A percentile compares a stretch with the other conserved stretches of the same genome.
phyloP scores from a whole-genome alignment of 2,797 vertebrate species.

The Eulemur coronatus region DNA sequence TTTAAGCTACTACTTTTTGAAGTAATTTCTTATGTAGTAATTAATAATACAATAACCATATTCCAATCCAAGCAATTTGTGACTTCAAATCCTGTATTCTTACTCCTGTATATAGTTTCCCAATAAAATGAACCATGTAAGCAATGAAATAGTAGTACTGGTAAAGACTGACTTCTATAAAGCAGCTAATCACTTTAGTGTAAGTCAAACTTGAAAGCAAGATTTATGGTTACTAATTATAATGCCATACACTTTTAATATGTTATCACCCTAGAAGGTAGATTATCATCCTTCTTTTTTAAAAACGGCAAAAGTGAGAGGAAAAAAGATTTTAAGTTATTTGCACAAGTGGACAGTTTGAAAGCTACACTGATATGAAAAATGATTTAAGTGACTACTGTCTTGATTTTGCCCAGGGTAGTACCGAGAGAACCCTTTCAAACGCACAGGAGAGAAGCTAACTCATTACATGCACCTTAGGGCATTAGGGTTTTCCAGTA shows the following conservation, averaged over 20 bases:
- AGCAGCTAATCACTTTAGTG: background rate
- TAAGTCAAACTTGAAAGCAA: conserved; percentile 14
- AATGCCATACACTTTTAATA: background rate
- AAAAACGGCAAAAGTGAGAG: background rate
- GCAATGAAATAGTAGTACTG: background rate
- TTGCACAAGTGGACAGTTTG: background rate
- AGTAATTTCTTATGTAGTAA: background rate
- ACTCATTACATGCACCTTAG: background rate
- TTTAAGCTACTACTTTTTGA: conserved; percentile 36
- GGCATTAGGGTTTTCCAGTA: background rate
- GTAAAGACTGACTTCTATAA: background rate
- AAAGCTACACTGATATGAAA: background rate
- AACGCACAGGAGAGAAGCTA: background rate
- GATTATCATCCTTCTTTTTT: background rate
- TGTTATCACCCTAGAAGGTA: background rate
- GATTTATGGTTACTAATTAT: background rate
- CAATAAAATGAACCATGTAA: background rate
- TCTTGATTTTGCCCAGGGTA: background rate
- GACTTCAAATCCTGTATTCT: background rate
- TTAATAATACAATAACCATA: background rate
- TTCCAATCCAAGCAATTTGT: background rate
- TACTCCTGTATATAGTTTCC: background rate
- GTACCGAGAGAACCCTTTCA: background rate
- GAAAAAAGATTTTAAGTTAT: background rate
- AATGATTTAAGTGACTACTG: background rate